A percentile compares a stretch with the other conserved stretches of the same genome.
Evolutionary conservation across 2,888 invertebrate species (phyloP).

Genomic region (Trissonchulus sp.): DNA sequence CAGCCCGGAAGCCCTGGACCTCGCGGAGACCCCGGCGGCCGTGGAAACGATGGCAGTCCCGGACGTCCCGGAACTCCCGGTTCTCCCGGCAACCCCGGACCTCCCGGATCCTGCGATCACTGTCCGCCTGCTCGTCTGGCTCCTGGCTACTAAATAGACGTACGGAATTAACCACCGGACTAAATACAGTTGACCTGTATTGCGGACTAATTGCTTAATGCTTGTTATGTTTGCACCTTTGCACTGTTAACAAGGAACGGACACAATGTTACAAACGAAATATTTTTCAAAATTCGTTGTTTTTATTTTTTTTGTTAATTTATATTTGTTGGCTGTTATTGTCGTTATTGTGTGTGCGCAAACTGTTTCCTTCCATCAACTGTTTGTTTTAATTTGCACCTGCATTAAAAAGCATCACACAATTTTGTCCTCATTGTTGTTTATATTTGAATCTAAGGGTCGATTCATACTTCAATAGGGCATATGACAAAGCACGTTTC

Average conservation of each 20-base stretch:
- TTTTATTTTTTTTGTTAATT: neutral
- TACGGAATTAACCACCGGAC: no score
- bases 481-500: no score
- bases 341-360: neutral
- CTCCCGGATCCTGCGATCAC: neutral
- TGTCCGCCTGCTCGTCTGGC: neutral
- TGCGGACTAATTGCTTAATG: no score
- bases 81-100: neutral
- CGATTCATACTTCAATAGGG: no score
- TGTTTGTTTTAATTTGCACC: neutral
- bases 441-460: no score
- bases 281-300: no score
- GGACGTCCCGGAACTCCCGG: neutral
- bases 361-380: neutral
- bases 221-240: neutral
- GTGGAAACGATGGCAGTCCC: neutral
- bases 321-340: neutral
- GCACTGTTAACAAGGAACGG: neutral
- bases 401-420: no score
- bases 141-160: neutral
- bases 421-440: no score
- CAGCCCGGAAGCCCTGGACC: constrained; percentile 41
- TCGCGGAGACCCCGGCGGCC: constrained; percentile 33
- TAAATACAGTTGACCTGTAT: no score
- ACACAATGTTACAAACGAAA: neutral